Evolutionary conservation across 1,140 invertebrate genomes (phyloP).

Genomic region (Agrilus planipennis): DNA sequence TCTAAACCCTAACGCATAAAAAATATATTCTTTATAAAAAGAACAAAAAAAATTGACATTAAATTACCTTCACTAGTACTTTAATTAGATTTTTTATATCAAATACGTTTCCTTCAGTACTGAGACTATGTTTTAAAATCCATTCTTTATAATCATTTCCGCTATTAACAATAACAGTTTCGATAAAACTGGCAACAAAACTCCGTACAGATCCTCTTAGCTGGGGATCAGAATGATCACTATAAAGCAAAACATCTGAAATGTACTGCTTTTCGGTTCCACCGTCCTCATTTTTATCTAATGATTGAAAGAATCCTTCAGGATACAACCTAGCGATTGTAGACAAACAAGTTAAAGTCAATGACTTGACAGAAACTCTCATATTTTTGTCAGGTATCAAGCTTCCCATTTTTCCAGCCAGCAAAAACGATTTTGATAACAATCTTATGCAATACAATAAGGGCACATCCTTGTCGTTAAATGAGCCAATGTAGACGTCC

Average conservation of each 20-base stretch:
- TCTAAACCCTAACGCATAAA: constrained; percentile 44
- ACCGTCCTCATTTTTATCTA: constrained; percentile 39
- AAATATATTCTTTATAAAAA: too few relatives aligned
- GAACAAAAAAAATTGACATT: constrained; percentile 1
- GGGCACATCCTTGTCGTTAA: constrained; percentile 51
- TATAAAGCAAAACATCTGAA: constrained; percentile 56
- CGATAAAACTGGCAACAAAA: constrained; percentile 54
- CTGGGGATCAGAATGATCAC: constrained; percentile 68
- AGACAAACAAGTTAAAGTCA: constrained; percentile 63
- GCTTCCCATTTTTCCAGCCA: constrained; percentile 49
- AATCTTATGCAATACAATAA: constrained; percentile 64
- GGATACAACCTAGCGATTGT: constrained; percentile 58
- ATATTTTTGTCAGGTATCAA: constrained; percentile 54
- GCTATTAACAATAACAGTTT: constrained; percentile 45
- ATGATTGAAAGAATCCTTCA: constrained; percentile 47
- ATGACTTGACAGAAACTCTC: constrained; percentile 73
- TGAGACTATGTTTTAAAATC: constrained; percentile 31
- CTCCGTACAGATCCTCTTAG: constrained; percentile 60
- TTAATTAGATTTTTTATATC: constrained; percentile 39
- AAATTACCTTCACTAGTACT: constrained; percentile 43
- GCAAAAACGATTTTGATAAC: constrained; percentile 61
- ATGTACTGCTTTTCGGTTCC: constrained; percentile 40
- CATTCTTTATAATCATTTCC: constrained; percentile 43
- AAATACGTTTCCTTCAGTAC: constrained; percentile 30
- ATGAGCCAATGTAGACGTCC: constrained; percentile 51